Evolutionary conservation across 2,113 vertebrate genomes (phyloP), one percentile per base, ranked within the genome.

Genomic region (Ammospiza nelsoni): DNA sequence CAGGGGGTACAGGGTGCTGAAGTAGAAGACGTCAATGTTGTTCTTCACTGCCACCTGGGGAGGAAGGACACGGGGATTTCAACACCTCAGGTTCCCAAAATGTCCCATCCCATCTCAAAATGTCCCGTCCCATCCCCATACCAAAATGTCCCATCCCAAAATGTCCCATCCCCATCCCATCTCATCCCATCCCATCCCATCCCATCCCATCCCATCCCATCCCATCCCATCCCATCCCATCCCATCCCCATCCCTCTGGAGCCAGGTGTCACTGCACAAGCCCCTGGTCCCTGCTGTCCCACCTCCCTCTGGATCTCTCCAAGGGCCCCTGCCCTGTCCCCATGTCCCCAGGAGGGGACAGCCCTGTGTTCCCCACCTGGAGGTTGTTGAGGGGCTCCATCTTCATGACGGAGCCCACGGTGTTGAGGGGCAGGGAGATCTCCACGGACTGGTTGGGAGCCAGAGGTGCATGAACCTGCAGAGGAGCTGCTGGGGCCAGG

Each of bases 21-120:
- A 99, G 99, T 99, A 99, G 98, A 99, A 99, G 58, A 99, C 99
- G 1, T 99, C 99, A 4, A 99, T 99, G 98, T 99, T 99, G 98
- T 99, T 99, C 96, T 99, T 99, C 95, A 99, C 98, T 0, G 99
- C 99, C 59, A 99, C 99, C 99, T 99, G 97, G 52, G 18, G 68
- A 1, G 4, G 78, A 41, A 69, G 51, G 51, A 73, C 24, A 46
- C 0, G 3, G 20, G 41, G 12, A 19, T 0, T 0, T 77, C 59
- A 82, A 14, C 49, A 33, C 33, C 61, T 83, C 27, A 29, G 43
- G 25, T 11, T 54, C 77, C 73, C 72, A 49, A 12, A 77, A 7
- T 39, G 28, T 15, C 66, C 49, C 54, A n/a, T 54, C 73, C 39
- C 29, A 29, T 55, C 29, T 7, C 25, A 5, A 48, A 48, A 48